Percentiles rank a stretch among this genome's conserved stretches.
Conservation (phyloP, 2,113 vertebrate species). For the Corythornis cristatus region DNA sequence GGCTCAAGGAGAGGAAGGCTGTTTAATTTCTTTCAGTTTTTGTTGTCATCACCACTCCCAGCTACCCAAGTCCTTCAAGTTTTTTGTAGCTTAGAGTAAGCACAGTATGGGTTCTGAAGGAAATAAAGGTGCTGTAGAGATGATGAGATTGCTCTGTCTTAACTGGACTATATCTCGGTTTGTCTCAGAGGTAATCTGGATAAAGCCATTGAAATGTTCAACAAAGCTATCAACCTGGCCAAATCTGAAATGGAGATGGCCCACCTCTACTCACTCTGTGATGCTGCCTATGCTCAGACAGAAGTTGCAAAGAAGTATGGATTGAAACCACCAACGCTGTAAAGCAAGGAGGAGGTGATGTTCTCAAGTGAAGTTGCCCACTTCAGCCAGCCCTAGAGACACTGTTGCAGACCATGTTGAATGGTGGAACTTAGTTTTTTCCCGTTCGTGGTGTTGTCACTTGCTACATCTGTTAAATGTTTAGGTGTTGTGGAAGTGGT, state of each 20-base stretch:
- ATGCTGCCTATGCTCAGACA: constrained; percentile 97
- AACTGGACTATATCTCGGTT: background rate
- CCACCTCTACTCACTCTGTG: constrained; percentile 96
- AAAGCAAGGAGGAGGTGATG: constrained; percentile 70
- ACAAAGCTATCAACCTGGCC: constrained; percentile 98
- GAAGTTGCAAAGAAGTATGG: constrained; percentile 98
- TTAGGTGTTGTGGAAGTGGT: constrained; percentile 76
- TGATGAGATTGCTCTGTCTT: background rate
- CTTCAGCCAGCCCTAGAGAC: constrained; percentile 72
- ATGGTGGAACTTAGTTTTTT: constrained; percentile 75
- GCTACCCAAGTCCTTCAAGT: background rate
- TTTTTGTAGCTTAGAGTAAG: background rate
- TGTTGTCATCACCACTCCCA: background rate
- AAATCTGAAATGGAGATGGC: constrained; percentile 99
- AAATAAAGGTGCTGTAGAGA: background rate
- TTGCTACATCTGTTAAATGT: constrained; percentile 76
- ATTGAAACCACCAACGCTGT: constrained; percentile 97
- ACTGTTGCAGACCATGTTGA: constrained; percentile 75
- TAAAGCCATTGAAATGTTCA: constrained; percentile 99
- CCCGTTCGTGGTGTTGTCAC: constrained; percentile 75
- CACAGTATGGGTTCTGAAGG: background rate
- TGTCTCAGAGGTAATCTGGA: constrained; percentile 94
- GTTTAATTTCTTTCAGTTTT: background rate
- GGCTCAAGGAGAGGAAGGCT: background rate
- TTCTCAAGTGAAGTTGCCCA: constrained; percentile 73